Percentiles rank a stretch among this genome's conserved stretches.
These are phyloP conservation scores for Osmerus eperlanus DNA, from an alignment of 2,113 vertebrate genomes.

Conservation along the genomic window DNA sequence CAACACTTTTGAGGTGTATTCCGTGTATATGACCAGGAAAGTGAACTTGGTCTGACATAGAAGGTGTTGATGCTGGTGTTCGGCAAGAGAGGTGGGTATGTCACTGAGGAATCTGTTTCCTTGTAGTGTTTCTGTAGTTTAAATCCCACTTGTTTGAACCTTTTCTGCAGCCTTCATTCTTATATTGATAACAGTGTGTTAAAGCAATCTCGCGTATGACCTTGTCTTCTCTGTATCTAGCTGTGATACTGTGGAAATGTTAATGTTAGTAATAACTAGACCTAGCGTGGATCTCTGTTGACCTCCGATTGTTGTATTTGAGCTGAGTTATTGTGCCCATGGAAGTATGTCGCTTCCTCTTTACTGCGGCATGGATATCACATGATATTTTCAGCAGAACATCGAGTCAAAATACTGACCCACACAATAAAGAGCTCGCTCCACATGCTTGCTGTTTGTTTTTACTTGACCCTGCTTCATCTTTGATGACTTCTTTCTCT, in stretches of 20 bases:
- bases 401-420: background rate
- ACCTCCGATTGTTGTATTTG: background rate
- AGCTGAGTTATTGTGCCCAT: background rate
- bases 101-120: background rate
- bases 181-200: too few species aligned
- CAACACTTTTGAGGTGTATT: background rate
- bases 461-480: background rate
- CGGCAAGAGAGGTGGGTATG: conserved; percentile 13
- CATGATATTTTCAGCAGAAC: background rate
- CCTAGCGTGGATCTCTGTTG: background rate
- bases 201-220: too few species aligned
- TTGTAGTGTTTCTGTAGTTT: background rate
- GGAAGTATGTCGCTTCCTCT: conserved; percentile 11
- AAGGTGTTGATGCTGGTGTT: background rate
- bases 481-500: background rate
- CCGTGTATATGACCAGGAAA: background rate
- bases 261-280: background rate
- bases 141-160: background rate
- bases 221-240: too few species aligned
- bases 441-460: too few species aligned
- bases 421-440: background rate
- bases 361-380: background rate
- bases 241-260: background rate
- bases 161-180: too few species aligned
- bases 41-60: background rate